Percentiles rank a stretch among this genome's conserved stretches.
phyloP scores from a whole-genome alignment of 2,888 invertebrate species.

The Microctonus aethiopoides region DNA sequence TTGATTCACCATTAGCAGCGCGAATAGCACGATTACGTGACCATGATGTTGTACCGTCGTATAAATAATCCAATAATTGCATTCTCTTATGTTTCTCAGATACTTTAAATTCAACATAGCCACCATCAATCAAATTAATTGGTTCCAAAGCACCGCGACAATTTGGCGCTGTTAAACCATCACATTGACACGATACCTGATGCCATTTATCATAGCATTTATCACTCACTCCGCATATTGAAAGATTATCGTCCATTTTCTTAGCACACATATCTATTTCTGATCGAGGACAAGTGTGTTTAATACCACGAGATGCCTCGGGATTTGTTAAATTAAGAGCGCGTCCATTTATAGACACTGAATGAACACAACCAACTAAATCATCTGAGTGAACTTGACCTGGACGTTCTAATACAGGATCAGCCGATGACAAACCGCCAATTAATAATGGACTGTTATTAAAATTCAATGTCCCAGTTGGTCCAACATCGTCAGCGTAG shows the following conservation, averaged over 20 bases:
- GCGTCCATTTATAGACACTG: conserved; percentile 88
- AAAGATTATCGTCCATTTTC: conserved; percentile 61
- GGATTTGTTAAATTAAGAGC: conserved; percentile 84
- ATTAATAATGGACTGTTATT: conserved; percentile 88
- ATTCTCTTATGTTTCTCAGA: conserved; percentile 88
- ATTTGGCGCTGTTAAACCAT: conserved; percentile 80
- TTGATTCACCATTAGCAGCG: conserved; percentile 45
- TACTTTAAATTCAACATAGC: conserved; percentile 78
- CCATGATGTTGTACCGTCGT: conserved; percentile 81
- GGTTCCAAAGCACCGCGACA: conserved; percentile 84
- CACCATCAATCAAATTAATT: conserved; percentile 81
- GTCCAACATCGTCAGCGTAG: conserved; percentile 87
- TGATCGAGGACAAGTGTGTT: conserved; percentile 80
- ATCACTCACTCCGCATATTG: conserved; percentile 74
- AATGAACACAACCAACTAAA: conserved; percentile 93
- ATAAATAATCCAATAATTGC: conserved; percentile 84
- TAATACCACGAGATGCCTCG: conserved; percentile 77
- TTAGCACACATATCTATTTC: conserved; percentile 73
- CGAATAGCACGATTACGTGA: conserved; percentile 50
- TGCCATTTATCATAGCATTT: conserved; percentile 89
- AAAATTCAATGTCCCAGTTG: conserved; percentile 89
- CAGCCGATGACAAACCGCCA: conserved; percentile 86
- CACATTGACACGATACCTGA: conserved; percentile 77
- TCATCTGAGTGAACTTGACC: conserved; percentile 93
- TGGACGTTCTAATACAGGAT: conserved; percentile 87